These are phyloP conservation scores for Adoxophyes honmai DNA, from an alignment of 1,140 invertebrate species.

Conservation along the genomic window DNA sequence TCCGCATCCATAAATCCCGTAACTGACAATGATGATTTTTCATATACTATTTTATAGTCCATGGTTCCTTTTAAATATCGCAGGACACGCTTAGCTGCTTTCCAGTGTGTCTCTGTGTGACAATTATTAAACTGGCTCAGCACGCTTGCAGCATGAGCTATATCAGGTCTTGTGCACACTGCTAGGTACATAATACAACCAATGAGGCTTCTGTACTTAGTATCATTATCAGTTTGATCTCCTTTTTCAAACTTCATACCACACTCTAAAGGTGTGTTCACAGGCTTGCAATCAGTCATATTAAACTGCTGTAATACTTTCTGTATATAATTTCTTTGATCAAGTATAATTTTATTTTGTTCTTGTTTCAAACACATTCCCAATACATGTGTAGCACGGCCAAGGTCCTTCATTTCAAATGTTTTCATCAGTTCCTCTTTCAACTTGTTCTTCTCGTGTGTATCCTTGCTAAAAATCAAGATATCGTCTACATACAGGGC, in stretches of 20 bases:
- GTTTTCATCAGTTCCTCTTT: neutral
- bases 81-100: constrained; percentile 28
- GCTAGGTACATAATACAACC: constrained; percentile 44
- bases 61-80: constrained; percentile 33
- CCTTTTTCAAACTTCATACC: neutral
- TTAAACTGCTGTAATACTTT: neutral
- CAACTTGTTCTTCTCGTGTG: neutral
- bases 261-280: neutral
- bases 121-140: constrained; percentile 32
- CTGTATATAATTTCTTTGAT: neutral
- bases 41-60: constrained; percentile 20
- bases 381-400: neutral
- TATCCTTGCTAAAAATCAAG: neutral
- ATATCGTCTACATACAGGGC: neutral
- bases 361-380: neutral
- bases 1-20: constrained; percentile 48
- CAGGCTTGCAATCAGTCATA: constrained; percentile 2
- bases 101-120: constrained; percentile 24
- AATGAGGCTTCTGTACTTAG: constrained; percentile 2
- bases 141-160: constrained; percentile 36
- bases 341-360: neutral
- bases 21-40: too few relatives aligned
- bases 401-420: neutral
- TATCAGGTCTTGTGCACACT: constrained; percentile 47
- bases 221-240: neutral